phyloP scores from a whole-genome alignment of 2,888 invertebrate species.

The Melipona bicolor region DNA sequence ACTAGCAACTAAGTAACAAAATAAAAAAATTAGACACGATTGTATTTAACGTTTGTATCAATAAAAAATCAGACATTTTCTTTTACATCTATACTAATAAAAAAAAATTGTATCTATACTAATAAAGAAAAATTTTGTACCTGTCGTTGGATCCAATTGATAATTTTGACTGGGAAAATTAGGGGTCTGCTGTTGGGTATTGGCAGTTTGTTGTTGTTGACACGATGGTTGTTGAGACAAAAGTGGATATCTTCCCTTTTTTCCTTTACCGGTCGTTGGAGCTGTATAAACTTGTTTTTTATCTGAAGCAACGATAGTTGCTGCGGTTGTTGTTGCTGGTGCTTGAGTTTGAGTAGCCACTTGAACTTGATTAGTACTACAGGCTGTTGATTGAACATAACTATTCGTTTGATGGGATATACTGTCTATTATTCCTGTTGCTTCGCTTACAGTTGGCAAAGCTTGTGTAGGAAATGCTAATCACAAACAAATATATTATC shows the following conservation, averaged over 20 bases:
- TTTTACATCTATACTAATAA: not conserved
- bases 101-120: not conserved
- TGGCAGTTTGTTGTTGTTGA: constrained; percentile 65
- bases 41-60: not conserved
- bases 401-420: constrained; percentile 72
- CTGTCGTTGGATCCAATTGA: constrained; percentile 85
- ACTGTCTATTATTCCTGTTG: constrained; percentile 70
- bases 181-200: constrained; percentile 74
- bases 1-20: constrained; percentile 65
- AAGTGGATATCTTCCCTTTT: constrained; percentile 83
- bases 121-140: constrained; percentile 73
- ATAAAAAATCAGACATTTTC: not conserved
- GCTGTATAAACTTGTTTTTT: constrained; percentile 81
- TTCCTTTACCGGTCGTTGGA: constrained; percentile 80
- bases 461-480: constrained; percentile 78
- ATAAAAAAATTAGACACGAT: not conserved
- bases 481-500: constrained; percentile 27
- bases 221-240: constrained; percentile 76
- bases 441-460: constrained; percentile 72
- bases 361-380: constrained; percentile 86
- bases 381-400: constrained; percentile 74
- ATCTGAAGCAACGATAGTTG: constrained; percentile 76
- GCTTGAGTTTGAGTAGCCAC: constrained; percentile 88
- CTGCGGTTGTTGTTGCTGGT: constrained; percentile 76
- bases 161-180: constrained; percentile 84